Conservation (phyloP, 2,888 invertebrate species). For the Nomada lathburiana region DNA sequence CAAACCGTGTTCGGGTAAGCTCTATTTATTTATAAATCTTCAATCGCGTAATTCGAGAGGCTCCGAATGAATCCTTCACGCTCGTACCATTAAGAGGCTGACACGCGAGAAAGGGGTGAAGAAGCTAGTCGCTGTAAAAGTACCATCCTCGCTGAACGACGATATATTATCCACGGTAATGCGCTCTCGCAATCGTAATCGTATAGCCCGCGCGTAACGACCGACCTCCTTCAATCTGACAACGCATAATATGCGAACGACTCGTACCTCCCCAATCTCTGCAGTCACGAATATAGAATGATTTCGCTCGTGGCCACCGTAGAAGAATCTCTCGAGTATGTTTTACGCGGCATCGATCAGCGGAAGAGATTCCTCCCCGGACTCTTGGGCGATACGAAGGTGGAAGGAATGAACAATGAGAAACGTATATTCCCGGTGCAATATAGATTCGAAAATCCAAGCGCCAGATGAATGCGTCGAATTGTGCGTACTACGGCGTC, state of each 20-base stretch:
- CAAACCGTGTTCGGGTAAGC: not conserved
- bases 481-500: slow-evolving; percentile 44
- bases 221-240: slow-evolving; percentile 56
- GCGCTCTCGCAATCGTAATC: slow-evolving; percentile 23
- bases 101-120: not conserved
- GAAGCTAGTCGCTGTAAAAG: slow-evolving; percentile 2
- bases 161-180: slow-evolving; percentile 39
- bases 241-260: slow-evolving; percentile 42
- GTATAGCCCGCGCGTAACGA: slow-evolving; percentile 46
- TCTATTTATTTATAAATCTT: slow-evolving; percentile 6
- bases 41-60: not conserved
- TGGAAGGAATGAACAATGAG: not conserved
- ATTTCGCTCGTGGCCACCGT: not conserved
- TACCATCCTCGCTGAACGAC: not conserved
- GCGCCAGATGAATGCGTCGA: slow-evolving; percentile 28
- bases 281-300: slow-evolving; percentile 23
- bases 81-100: slow-evolving; percentile 5
- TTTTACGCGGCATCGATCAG: not conserved
- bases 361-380: not conserved
- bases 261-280: slow-evolving; percentile 29
- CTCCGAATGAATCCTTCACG: not conserved
- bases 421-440: not conserved
- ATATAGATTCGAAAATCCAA: slow-evolving; percentile 13
- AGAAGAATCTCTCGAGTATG: not conserved
- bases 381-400: not conserved